Percentiles rank a stretch among this genome's conserved stretches.
phyloP scores from a whole-genome alignment of 2,113 vertebrate species.

The Neolamprologus sp. region DNA sequence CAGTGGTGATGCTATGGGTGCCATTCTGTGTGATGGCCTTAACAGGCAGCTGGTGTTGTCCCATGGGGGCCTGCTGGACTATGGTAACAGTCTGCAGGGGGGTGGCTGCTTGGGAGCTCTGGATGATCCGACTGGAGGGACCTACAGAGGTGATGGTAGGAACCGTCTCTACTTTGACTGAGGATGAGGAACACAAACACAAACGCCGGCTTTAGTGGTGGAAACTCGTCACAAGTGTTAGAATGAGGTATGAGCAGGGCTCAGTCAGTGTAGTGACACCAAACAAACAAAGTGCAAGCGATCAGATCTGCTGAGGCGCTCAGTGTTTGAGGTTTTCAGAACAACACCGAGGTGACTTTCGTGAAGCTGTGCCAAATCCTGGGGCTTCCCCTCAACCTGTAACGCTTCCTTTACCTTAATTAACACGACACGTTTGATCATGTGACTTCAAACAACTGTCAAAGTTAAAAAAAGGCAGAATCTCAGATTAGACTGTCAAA shows the following conservation, averaged over 20 bases:
- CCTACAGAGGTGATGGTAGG: slow-evolving; percentile 80
- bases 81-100: slow-evolving; percentile 91
- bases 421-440: not conserved
- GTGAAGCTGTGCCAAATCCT: not conserved
- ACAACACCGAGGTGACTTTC: not conserved
- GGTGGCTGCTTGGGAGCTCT: slow-evolving; percentile 73
- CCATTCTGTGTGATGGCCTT: slow-evolving; percentile 93
- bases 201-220: not conserved
- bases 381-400: not conserved
- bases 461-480: not conserved
- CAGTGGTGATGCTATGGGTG: slow-evolving; percentile 82
- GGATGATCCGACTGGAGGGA: slow-evolving; percentile 82
- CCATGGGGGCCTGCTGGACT: slow-evolving; percentile 84
- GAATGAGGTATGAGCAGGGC: not conserved
- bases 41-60: slow-evolving; percentile 96
- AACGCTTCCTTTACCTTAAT: not conserved
- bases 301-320: not conserved
- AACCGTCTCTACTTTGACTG: slow-evolving; percentile 91
- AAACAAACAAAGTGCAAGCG: rapidly evolving
- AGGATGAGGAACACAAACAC: not conserved
- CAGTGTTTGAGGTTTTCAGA: not conserved
- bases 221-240: rapidly evolving
- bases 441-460: not conserved
- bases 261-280: not conserved
- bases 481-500: not conserved